These are phyloP conservation scores for Rhizomys pruinosus DNA, from an alignment of 2,113 vertebrate genomes.

Conservation along the genomic window DNA sequence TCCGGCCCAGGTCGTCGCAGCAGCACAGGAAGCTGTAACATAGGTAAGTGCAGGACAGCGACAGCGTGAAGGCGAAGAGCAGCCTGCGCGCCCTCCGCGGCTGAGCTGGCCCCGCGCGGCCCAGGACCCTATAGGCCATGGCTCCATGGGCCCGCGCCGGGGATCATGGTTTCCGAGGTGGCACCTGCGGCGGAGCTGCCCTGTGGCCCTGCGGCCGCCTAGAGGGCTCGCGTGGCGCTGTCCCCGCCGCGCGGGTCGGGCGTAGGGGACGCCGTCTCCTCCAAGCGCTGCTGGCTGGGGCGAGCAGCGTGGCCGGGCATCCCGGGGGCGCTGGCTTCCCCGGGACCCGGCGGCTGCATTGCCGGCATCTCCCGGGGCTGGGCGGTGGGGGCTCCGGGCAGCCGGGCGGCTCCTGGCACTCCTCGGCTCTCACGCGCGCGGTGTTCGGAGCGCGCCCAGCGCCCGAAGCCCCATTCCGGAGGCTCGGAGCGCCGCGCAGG, in stretches of 20 bases:
- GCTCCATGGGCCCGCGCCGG: conserved; percentile 89
- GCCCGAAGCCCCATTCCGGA: conserved; percentile 65
- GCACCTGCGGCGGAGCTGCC: conserved; percentile 69
- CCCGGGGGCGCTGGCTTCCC: conserved; percentile 56
- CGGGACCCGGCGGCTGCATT: conserved; percentile 21
- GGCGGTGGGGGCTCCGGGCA: conserved; percentile 22
- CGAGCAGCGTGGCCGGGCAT: conserved; percentile 55
- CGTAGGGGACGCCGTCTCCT: conserved; percentile 53
- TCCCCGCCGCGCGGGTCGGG: conserved; percentile 25
- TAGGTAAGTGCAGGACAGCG: conserved; percentile 92
- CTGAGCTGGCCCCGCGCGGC: conserved; percentile 88
- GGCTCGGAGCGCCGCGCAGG: conserved; percentile 37
- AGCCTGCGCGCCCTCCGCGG: conserved; percentile 90
- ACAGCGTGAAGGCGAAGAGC: conserved; percentile 91
- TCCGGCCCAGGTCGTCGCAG: conserved; percentile 87
- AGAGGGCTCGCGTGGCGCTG: conserved; percentile 64
- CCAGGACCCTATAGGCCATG: conserved; percentile 93
- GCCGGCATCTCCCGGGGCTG: conserved; percentile 44
- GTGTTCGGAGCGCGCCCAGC: conserved; percentile 60
- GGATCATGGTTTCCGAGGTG: conserved; percentile 78
- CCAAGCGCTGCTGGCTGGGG: conserved; percentile 38
- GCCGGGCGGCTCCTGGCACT: conserved; percentile 20
- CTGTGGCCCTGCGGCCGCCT: conserved; percentile 70
- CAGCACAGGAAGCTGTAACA: conserved; percentile 93
- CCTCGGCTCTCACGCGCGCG: background rate